These are phyloP conservation scores for Philotrypesis tridentata DNA, from an alignment of 1,140 invertebrate species.

Conservation along the genomic window DNA sequence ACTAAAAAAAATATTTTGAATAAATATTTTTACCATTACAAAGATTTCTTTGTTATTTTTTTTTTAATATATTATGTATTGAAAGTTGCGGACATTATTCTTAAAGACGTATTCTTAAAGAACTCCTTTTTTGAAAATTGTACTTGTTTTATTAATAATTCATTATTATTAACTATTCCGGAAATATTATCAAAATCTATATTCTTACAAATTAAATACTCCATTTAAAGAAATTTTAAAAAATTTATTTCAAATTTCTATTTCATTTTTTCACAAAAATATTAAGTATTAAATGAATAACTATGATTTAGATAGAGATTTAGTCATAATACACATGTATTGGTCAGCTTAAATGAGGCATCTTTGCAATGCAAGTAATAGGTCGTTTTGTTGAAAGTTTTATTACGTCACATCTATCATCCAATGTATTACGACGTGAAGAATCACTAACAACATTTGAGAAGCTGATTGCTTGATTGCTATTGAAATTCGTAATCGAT, in stretches of 20 bases:
- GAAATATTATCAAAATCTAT: too few relatives aligned
- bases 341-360: slow-evolving; percentile 19
- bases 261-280: slow-evolving; percentile 42
- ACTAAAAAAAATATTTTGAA: too few relatives aligned
- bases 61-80: too few relatives aligned
- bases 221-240: background rate
- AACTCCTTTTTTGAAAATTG: too few relatives aligned
- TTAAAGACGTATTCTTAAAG: too few relatives aligned
- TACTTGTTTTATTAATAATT: too few relatives aligned
- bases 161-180: too few relatives aligned
- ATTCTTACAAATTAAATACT: too few relatives aligned
- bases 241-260: slow-evolving; percentile 39
- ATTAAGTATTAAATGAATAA: slow-evolving; percentile 40
- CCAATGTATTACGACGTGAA: background rate
- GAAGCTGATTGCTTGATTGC: background rate
- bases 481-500: background rate
- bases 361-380: slow-evolving; percentile 6
- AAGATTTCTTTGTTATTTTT: too few relatives aligned
- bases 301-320: slow-evolving; percentile 11
- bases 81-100: too few relatives aligned
- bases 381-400: slow-evolving; percentile 1
- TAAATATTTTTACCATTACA: too few relatives aligned
- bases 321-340: slow-evolving; percentile 34
- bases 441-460: background rate
- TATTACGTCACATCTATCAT: background rate